Conservation (phyloP, 2,888 invertebrate species). For the Plagodis pulveraria region DNA sequence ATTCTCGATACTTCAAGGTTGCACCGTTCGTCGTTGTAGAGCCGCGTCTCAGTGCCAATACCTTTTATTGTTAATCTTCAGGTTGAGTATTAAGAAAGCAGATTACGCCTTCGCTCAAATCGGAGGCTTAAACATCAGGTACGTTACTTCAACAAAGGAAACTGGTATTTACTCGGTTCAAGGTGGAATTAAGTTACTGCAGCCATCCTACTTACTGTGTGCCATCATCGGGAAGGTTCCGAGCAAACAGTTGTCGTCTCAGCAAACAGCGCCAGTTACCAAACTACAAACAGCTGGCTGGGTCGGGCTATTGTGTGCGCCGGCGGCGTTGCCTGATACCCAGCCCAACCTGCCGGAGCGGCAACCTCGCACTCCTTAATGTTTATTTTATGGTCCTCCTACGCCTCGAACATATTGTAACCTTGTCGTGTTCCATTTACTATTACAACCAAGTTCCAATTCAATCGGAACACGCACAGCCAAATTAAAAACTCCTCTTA, state of each 20-base stretch:
- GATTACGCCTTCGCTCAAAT: not conserved
- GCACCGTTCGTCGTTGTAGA: too few relatives aligned
- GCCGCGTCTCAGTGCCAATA: too few relatives aligned
- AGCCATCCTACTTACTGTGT: conserved; percentile 32
- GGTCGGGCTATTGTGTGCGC: conserved; percentile 60
- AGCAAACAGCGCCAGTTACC: conserved; percentile 69
- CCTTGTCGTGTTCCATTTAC: conserved; percentile 26
- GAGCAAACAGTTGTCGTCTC: conserved; percentile 49
- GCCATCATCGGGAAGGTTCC: conserved; percentile 39
- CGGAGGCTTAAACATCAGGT: conserved; percentile 8
- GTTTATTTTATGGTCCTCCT: conserved; percentile 49
- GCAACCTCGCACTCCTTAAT: conserved; percentile 64
- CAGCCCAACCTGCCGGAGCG: conserved; percentile 50
- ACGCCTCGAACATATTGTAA: conserved; percentile 28
- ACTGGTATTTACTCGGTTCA: conserved; percentile 20
- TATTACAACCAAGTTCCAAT: conserved; percentile 3
- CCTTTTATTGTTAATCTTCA: not conserved
- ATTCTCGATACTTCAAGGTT: too few relatives aligned
- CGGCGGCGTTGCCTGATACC: conserved; percentile 46
- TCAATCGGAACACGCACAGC: conserved; percentile 1
- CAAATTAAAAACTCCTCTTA: too few relatives aligned
- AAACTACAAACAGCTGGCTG: conserved; percentile 62
- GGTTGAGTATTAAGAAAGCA: not conserved
- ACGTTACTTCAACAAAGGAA: conserved; percentile 22
- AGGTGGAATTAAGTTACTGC: conserved; percentile 27